Conservation (phyloP, 2,888 invertebrate genomes). For the Dasysyrphus albostriatus region DNA sequence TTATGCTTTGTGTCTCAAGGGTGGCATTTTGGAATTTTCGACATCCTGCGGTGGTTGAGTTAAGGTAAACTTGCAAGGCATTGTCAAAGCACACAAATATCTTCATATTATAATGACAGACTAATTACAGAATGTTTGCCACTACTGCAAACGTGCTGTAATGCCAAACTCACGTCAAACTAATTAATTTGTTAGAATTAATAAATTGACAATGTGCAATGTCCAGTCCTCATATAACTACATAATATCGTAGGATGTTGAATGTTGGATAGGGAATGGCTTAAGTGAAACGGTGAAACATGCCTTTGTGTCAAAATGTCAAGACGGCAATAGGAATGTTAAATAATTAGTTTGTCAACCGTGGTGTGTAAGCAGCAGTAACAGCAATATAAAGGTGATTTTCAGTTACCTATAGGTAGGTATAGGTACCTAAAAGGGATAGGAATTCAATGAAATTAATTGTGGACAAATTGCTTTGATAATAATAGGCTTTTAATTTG, state of each 20-base stretch:
- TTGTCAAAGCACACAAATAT: constrained; percentile 21
- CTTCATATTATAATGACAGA: constrained; percentile 16
- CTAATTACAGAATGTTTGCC: constrained; percentile 47
- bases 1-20: neutral
- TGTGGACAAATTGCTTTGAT: too few species aligned
- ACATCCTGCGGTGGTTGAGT: constrained; percentile 4
- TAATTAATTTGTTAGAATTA: constrained; percentile 67
- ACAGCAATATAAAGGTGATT: neutral
- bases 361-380: neutral
- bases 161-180: constrained; percentile 58
- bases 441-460: too few species aligned
- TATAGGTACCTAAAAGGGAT: too few species aligned
- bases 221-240: neutral
- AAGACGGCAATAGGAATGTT: constrained; percentile 32
- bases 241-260: neutral
- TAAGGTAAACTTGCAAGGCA: constrained; percentile 6
- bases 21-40: constrained; percentile 1
- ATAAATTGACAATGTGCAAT: constrained; percentile 57
- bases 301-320: constrained; percentile 49
- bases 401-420: too few species aligned
- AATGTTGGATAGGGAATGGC: neutral
- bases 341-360: constrained; percentile 54
- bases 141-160: constrained; percentile 28
- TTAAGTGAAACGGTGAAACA: constrained; percentile 21
- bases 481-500: too few species aligned